A percentile compares a stretch with the other conserved stretches of the same genome.
These are phyloP conservation scores for Megaleporinus macrocephalus DNA, from an alignment of 2,113 vertebrate species.

Conservation along the genomic window DNA sequence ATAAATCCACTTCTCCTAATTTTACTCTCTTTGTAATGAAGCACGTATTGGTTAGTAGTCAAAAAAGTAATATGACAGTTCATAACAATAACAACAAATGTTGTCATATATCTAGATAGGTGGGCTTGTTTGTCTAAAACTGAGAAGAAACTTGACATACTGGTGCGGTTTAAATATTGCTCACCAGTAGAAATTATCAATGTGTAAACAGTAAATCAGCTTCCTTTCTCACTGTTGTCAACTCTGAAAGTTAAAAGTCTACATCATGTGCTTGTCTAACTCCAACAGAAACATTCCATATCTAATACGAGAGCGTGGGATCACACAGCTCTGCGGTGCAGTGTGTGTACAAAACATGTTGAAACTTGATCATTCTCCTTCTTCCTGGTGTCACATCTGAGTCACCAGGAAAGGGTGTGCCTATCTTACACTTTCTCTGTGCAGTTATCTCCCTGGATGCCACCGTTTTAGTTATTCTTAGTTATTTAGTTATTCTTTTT, in stretches of 20 bases:
- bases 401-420: slow-evolving; percentile 55
- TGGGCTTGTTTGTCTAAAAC: no score
- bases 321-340: neutral
- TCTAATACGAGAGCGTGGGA: neutral
- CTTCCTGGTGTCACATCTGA: slow-evolving; percentile 59
- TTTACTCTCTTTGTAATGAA: no score
- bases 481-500: neutral
- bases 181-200: no score
- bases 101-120: no score
- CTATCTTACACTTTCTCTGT: neutral
- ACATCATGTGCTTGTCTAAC: no score
- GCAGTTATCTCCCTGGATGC: neutral
- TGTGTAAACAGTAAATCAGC: no score
- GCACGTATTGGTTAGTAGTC: no score
- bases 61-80: no score
- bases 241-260: neutral
- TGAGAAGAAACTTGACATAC: no score
- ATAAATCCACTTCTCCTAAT: no score
- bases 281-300: slow-evolving; percentile 12
- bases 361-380: slow-evolving; percentile 55
- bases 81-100: no score
- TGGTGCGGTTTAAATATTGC: no score
- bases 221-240: neutral
- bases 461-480: neutral
- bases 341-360: slow-evolving; percentile 42